These are phyloP conservation scores for Drosophila paracracens DNA, from an alignment of 2,888 invertebrate genomes.

Conservation along the genomic window DNA sequence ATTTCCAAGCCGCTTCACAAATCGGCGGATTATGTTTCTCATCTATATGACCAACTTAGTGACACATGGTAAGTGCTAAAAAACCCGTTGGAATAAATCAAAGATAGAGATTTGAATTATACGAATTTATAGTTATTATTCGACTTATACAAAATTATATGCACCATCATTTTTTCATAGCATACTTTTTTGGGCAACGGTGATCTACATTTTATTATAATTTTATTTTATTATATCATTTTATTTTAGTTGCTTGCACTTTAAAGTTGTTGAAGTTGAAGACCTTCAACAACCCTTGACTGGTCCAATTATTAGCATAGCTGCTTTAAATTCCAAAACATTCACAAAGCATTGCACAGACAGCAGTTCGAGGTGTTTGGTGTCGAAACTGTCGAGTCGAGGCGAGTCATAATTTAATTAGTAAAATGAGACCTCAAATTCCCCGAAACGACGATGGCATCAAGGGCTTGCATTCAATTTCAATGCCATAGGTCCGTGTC, in stretches of 20 bases:
- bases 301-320: conserved; percentile 13
- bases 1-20: conserved; percentile 85
- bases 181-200: background rate
- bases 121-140: background rate
- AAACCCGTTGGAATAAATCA: background rate
- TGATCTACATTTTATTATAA: background rate
- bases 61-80: conserved; percentile 84
- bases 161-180: background rate
- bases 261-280: background rate
- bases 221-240: background rate
- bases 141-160: background rate
- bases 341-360: conserved; percentile 28
- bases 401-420: conserved; percentile 74
- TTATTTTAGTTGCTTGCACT: background rate
- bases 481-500: conserved; percentile 47
- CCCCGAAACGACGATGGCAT: conserved; percentile 50
- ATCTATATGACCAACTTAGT: conserved; percentile 85
- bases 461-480: conserved; percentile 58
- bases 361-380: conserved; percentile 40
- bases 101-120: background rate
- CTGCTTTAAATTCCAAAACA: conserved; percentile 3
- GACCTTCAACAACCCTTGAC: background rate
- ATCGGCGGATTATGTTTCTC: conserved; percentile 85
- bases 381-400: conserved; percentile 63
- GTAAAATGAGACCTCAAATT: conserved; percentile 80